Percentiles rank a stretch among this genome's conserved stretches.
Evolutionary conservation across 1,140 invertebrate genomes (phyloP).

Genomic region (Drosophila cardini): DNA sequence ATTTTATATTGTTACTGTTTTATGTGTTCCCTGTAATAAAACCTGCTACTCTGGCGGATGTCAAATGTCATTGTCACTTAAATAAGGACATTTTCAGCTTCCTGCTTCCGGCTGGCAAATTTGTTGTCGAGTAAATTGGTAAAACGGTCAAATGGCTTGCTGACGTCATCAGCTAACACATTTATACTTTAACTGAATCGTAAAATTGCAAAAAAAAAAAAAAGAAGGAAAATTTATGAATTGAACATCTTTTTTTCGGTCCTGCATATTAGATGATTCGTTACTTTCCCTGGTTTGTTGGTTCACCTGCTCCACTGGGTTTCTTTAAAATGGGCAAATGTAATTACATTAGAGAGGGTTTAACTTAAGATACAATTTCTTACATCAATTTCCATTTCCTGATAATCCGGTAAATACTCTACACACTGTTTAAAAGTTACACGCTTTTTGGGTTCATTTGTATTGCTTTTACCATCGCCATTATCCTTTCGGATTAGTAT

Average conservation of each 20-base stretch:
- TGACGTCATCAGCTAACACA: slow-evolving; percentile 12
- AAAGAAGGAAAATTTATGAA: slow-evolving; percentile 10
- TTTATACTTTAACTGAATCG: background rate
- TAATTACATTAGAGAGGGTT: background rate
- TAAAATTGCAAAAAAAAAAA: background rate
- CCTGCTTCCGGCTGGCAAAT: slow-evolving; percentile 33
- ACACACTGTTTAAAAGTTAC: slow-evolving; percentile 53
- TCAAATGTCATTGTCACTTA: slow-evolving; percentile 35
- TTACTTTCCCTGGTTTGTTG: background rate
- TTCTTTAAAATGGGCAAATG: background rate
- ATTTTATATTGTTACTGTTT: slow-evolving; percentile 6
- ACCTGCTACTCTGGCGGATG: slow-evolving; percentile 1
- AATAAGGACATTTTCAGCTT: slow-evolving; percentile 38
- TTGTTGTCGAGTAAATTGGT: background rate
- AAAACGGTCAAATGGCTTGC: background rate
- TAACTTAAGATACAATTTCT: background rate
- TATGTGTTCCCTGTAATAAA: slow-evolving; percentile 6
- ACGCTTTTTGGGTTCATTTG: slow-evolving; percentile 23
- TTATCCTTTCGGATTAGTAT: slow-evolving; percentile 26
- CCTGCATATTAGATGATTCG: background rate
- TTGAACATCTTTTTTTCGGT: slow-evolving; percentile 1
- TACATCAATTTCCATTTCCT: slow-evolving; percentile 6
- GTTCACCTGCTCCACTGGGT: background rate
- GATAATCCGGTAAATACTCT: slow-evolving; percentile 35
- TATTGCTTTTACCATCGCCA: background rate